Percentiles rank a stretch among this genome's conserved stretches.
phyloP scores from a whole-genome alignment of 2,888 invertebrate genomes.

The Drosophila pseudotakahashii region DNA sequence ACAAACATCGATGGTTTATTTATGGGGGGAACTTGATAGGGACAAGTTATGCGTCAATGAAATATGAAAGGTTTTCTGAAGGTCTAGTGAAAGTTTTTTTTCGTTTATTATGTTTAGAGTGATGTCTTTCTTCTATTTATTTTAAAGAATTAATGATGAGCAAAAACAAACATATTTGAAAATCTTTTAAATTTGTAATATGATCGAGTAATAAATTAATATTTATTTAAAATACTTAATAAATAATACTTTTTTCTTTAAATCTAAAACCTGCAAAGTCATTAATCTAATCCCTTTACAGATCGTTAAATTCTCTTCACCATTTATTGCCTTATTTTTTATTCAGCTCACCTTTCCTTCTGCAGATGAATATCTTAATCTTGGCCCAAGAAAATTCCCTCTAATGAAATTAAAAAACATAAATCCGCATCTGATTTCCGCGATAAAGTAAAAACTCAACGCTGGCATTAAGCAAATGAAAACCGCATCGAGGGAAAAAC shows the following conservation, averaged over 20 bases:
- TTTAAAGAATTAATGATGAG: too few relatives aligned
- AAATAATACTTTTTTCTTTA: neutral
- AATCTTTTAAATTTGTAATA: too few relatives aligned
- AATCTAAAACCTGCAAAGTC: neutral
- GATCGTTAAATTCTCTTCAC: slow-evolving; percentile 3
- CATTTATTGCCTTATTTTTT: neutral
- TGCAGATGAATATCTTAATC: slow-evolving; percentile 4
- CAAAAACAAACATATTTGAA: too few relatives aligned
- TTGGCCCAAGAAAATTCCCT: neutral
- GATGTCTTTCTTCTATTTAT: too few relatives aligned
- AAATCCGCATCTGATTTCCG: slow-evolving; percentile 19
- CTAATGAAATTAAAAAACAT: slow-evolving; percentile 40
- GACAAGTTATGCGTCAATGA: neutral
- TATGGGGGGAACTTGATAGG: slow-evolving; percentile 1
- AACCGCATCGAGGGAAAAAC: slow-evolving; percentile 31
- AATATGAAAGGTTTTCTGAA: neutral
- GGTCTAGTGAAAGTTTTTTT: too few relatives aligned
- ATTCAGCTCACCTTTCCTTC: neutral
- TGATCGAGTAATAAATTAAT: too few relatives aligned
- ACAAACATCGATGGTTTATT: slow-evolving; percentile 28
- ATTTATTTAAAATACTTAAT: too few relatives aligned
- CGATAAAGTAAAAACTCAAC: slow-evolving; percentile 29
- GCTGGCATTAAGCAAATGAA: slow-evolving; percentile 38
- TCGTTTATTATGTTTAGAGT: too few relatives aligned
- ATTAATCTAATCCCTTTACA: slow-evolving; percentile 1